phyloP scores from a whole-genome alignment of 2,888 invertebrate genomes.

The Megastigmus dorsalis region DNA sequence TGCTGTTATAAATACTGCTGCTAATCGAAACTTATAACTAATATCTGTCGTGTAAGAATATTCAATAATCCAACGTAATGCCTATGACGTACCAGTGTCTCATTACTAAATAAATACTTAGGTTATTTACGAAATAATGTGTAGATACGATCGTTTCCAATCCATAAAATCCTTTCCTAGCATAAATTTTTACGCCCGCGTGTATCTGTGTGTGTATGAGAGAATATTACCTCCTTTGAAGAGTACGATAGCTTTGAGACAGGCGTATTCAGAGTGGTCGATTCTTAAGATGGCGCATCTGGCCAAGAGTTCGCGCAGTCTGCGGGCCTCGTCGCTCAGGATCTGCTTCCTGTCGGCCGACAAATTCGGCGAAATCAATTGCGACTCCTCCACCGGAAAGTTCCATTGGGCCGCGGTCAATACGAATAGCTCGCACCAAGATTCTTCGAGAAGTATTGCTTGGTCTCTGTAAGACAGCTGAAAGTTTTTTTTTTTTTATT shows the following conservation, averaged over 20 bases:
- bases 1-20: background rate
- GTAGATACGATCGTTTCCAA: background rate
- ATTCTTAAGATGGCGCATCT: constrained; percentile 81
- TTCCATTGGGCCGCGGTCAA: constrained; percentile 89
- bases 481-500: constrained; percentile 54
- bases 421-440: constrained; percentile 90
- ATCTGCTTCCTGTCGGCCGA: constrained; percentile 76
- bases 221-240: constrained; percentile 91
- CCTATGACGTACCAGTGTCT: too few species aligned
- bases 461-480: constrained; percentile 84
- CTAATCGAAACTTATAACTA: background rate
- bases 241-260: constrained; percentile 87
- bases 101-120: too few species aligned
- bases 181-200: too few species aligned
- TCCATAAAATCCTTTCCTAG: too few species aligned
- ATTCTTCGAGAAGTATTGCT: constrained; percentile 83
- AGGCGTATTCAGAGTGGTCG: constrained; percentile 90
- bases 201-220: too few species aligned
- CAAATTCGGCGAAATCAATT: constrained; percentile 74
- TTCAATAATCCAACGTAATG: too few species aligned
- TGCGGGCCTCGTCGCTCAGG: constrained; percentile 77
- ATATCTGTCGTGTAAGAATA: too few species aligned
- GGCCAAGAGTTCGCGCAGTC: constrained; percentile 80
- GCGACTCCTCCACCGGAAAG: constrained; percentile 81
- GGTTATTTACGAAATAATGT: too few species aligned